Percentiles rank a stretch among this genome's conserved stretches.
These are phyloP conservation scores for Pollenia labialis DNA, from an alignment of 2,888 invertebrate genomes.

Conservation along the genomic window DNA sequence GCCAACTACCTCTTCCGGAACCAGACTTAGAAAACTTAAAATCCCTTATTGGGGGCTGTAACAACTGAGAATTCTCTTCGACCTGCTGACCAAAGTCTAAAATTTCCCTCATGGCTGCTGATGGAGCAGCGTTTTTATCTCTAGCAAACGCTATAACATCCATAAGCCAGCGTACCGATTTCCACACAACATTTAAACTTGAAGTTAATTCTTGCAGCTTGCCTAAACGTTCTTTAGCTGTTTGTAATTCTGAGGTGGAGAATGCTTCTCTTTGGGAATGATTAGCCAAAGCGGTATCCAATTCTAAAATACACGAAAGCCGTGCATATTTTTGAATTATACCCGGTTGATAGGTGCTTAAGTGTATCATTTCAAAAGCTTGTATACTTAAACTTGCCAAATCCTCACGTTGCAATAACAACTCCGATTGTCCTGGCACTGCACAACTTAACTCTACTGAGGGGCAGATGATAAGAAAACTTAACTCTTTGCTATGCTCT, in stretches of 20 bases:
- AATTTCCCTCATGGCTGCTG: conserved; percentile 82
- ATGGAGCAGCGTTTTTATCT: conserved; percentile 87
- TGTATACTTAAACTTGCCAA: conserved; percentile 95
- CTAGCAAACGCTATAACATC: conserved; percentile 97
- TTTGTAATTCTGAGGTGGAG: conserved; percentile 93
- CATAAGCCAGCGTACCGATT: conserved; percentile 97
- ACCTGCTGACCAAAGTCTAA: conserved; percentile 80
- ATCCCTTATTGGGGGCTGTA: conserved; percentile 85
- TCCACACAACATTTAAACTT: conserved; percentile 95
- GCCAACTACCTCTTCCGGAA: conserved; percentile 93
- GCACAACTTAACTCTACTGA: conserved; percentile 96
- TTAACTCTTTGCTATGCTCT: conserved; percentile 95
- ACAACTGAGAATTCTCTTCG: conserved; percentile 80
- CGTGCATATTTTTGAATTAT: conserved; percentile 96
- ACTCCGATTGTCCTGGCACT: conserved; percentile 93
- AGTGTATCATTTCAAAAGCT: conserved; percentile 97
- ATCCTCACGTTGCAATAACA: conserved; percentile 92
- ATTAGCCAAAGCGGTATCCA: conserved; percentile 95
- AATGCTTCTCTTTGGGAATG: conserved; percentile 98
- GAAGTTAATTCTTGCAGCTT: conserved; percentile 93
- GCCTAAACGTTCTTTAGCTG: conserved; percentile 92
- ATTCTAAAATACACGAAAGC: conserved; percentile 95
- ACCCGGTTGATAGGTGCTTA: conserved; percentile 96
- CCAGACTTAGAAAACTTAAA: conserved; percentile 90
- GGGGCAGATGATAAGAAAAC: conserved; percentile 96